Conservation (phyloP, 2,113 vertebrate genomes). For the Rafetus swinhoei region DNA sequence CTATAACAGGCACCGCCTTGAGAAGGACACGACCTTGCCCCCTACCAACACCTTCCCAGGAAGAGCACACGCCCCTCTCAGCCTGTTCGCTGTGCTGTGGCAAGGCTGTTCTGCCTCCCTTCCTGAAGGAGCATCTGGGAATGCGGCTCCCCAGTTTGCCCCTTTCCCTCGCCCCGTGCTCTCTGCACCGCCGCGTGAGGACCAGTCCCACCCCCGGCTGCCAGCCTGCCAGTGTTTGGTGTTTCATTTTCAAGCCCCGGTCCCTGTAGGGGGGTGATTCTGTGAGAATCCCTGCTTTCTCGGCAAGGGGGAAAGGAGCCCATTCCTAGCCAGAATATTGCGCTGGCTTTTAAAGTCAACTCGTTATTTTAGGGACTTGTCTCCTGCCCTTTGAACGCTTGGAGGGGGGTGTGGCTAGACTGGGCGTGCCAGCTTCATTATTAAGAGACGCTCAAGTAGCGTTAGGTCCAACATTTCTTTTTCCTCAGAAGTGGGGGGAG, state of each 20-base stretch:
- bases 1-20: neutral
- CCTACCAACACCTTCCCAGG: neutral
- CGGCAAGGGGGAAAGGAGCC: accelerated
- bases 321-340: neutral
- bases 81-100: neutral
- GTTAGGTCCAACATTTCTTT: neutral
- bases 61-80: neutral
- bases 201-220: neutral
- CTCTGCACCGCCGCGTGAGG: neutral
- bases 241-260: neutral
- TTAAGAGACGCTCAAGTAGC: neutral
- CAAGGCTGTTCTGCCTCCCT: neutral
- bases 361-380: neutral
- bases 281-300: neutral
- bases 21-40: neutral
- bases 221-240: neutral
- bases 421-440: neutral
- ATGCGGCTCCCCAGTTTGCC: neutral
- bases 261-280: neutral
- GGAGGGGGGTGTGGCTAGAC: neutral
- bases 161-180: neutral
- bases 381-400: neutral
- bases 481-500: neutral
- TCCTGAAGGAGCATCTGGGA: conserved; percentile 1
- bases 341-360: neutral